These are phyloP conservation scores for Corydoras sp. DNA, from an alignment of 2,113 vertebrate species.

Conservation along the genomic window DNA sequence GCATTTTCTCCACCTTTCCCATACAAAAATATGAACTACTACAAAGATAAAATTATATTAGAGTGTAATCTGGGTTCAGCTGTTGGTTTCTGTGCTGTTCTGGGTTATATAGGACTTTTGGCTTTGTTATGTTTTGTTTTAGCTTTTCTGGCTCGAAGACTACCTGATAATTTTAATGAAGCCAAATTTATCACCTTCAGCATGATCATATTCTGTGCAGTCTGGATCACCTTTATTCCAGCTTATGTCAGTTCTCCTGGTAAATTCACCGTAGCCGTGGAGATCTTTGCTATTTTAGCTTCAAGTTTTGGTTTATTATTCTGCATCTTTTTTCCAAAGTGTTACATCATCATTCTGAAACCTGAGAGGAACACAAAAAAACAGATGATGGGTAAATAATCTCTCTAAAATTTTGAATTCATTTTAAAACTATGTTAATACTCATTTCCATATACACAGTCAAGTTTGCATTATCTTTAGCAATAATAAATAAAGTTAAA, in stretches of 20 bases:
- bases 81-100: conserved; percentile 57
- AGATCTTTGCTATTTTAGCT: conserved; percentile 55
- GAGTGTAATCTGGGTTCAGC: conserved; percentile 50
- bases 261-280: conserved; percentile 63
- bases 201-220: conserved; percentile 60
- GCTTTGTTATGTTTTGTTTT: conserved; percentile 58
- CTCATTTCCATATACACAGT: no score
- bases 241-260: conserved; percentile 65
- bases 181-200: conserved; percentile 61
- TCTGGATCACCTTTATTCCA: conserved; percentile 60
- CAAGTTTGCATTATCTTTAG: no score
- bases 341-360: no score
- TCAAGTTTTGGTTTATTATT: no score
- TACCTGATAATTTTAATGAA: conserved; percentile 59
- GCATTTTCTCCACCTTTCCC: conserved; percentile 29
- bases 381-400: no score
- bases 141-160: conserved; percentile 57
- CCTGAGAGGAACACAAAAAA: no score
- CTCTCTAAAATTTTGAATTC: no score
- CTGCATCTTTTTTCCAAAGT: no score
- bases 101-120: conserved; percentile 60
- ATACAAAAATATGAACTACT: conserved; percentile 31
- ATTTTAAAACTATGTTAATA: no score
- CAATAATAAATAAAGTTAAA: no score
- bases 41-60: conserved; percentile 31